These are phyloP conservation scores for Sylvia borin DNA, from an alignment of 2,797 vertebrate genomes.

Conservation along the genomic window DNA sequence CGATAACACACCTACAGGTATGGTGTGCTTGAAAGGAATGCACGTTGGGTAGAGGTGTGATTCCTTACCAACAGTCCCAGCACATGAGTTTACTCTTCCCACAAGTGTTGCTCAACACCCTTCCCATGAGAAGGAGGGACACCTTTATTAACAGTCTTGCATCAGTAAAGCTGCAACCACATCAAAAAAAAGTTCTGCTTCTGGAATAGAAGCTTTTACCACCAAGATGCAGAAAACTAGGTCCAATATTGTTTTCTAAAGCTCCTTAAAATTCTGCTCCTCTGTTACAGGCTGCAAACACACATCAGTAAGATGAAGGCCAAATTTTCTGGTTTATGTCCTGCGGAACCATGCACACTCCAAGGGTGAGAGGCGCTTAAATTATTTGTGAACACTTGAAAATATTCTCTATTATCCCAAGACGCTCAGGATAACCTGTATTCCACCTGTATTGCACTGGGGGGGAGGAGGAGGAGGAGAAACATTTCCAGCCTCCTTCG, in stretches of 20 bases:
- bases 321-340: not conserved
- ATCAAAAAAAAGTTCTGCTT: not conserved
- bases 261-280: not conserved
- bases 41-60: not conserved
- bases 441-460: not conserved
- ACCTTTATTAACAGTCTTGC: not conserved
- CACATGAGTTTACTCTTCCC: not conserved
- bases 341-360: accelerated
- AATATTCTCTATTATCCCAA: not conserved
- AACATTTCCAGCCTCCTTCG: not conserved
- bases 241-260: not conserved
- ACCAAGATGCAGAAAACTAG: not conserved
- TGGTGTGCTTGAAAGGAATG: not conserved
- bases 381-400: not conserved
- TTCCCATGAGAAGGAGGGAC: not conserved
- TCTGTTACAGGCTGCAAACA: not conserved
- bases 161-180: not conserved
- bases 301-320: not conserved
- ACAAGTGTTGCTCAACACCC: not conserved
- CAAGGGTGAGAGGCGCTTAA: not conserved
- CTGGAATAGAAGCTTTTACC: not conserved
- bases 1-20: not conserved
- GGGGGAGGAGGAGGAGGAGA: accelerated
- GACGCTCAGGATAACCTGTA: not conserved
- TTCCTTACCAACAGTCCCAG: not conserved